phyloP scores from a whole-genome alignment of 2,888 invertebrate genomes.

The Coleophora flavipennella region DNA sequence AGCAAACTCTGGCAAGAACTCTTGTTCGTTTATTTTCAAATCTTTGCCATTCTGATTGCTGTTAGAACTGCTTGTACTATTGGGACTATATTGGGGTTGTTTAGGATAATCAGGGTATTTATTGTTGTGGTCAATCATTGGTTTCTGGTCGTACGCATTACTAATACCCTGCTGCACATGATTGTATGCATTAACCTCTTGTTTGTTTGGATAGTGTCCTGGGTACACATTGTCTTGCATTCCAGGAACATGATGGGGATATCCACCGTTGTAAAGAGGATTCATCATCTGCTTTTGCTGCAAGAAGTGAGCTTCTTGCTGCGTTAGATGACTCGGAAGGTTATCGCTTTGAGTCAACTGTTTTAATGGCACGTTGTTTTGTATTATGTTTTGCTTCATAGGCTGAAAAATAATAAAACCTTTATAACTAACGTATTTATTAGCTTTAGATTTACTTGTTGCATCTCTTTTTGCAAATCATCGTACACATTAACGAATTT shows the following conservation, averaged over 20 bases:
- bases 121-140: constrained; percentile 53
- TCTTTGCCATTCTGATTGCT: constrained; percentile 65
- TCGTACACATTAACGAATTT: too few relatives aligned
- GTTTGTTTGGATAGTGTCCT: constrained; percentile 54
- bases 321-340: constrained; percentile 58
- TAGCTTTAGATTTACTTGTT: neutral
- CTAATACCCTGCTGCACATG: constrained; percentile 64
- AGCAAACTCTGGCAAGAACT: constrained; percentile 78
- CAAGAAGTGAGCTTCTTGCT: constrained; percentile 66
- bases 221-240: constrained; percentile 54
- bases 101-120: constrained; percentile 67
- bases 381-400: constrained; percentile 62
- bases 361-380: constrained; percentile 70
- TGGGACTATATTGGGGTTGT: constrained; percentile 72
- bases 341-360: constrained; percentile 65
- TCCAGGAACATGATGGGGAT: constrained; percentile 41
- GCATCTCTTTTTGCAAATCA: too few relatives aligned
- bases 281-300: constrained; percentile 70
- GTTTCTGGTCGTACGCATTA: constrained; percentile 61
- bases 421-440: neutral
- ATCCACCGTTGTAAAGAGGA: constrained; percentile 58
- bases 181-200: constrained; percentile 44
- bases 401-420: constrained; percentile 37
- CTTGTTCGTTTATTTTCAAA: constrained; percentile 66
- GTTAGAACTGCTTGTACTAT: constrained; percentile 64